phyloP scores from a whole-genome alignment of 2,888 invertebrate species.

The Morinoia aosen region DNA sequence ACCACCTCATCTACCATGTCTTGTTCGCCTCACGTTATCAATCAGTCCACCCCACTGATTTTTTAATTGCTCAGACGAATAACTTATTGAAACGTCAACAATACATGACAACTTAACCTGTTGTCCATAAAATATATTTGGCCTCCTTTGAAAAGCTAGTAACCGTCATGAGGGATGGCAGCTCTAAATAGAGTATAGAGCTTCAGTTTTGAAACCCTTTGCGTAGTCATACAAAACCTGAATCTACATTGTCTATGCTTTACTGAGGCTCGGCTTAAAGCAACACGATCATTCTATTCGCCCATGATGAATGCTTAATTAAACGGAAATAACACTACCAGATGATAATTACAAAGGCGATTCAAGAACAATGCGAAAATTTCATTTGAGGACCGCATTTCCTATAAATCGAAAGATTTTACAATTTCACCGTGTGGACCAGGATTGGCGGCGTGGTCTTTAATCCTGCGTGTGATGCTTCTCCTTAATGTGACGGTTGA shows the following conservation, averaged over 20 bases:
- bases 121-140: no score
- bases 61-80: no score
- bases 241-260: not conserved
- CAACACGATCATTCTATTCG: not conserved
- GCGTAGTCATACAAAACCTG: not conserved
- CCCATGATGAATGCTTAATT: not conserved
- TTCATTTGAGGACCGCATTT: not conserved
- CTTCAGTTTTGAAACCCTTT: not conserved
- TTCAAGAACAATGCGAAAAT: not conserved
- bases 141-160: no score
- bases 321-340: not conserved
- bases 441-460: not conserved
- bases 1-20: no score
- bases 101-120: no score
- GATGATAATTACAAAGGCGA: not conserved
- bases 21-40: no score
- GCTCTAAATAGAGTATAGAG: not conserved
- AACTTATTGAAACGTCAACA: no score
- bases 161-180: no score
- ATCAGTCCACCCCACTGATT: no score
- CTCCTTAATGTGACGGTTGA: slow-evolving; percentile 54
- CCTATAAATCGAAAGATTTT: not conserved
- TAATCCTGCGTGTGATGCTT: not conserved
- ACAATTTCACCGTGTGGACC: not conserved
- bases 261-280: not conserved